Conservation (phyloP, 2,113 vertebrate species). For the Melanocharis versteri region DNA sequence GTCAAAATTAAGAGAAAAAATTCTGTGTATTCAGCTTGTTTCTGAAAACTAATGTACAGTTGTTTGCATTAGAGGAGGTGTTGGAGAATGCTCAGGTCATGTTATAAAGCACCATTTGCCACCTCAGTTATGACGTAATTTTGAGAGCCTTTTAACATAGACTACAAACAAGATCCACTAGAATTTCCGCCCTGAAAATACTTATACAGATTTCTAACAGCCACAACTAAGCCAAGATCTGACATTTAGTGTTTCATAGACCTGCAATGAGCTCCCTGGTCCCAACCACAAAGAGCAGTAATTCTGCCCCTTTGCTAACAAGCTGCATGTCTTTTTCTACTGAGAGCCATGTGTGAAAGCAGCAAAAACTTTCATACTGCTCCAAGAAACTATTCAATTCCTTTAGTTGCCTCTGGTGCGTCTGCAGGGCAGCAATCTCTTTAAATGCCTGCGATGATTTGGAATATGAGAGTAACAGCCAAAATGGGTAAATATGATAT, state of each 20-base stretch:
- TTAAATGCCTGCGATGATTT: neutral
- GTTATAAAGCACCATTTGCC: neutral
- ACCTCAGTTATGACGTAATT: neutral
- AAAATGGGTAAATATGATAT: slow-evolving; percentile 10
- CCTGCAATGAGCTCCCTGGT: neutral
- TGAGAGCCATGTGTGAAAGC: neutral
- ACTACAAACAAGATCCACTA: neutral
- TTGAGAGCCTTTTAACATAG: neutral
- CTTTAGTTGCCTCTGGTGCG: neutral
- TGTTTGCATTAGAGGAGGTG: neutral
- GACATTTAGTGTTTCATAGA: slow-evolving; percentile 47
- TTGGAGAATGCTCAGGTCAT: neutral
- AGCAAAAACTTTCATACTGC: neutral
- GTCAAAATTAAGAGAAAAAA: neutral
- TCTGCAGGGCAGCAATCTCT: neutral
- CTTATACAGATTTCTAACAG: slow-evolving; percentile 48
- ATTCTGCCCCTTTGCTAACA: neutral
- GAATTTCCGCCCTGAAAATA: slow-evolving; percentile 44
- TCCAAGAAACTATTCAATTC: neutral
- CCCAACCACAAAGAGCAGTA: neutral
- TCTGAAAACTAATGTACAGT: neutral
- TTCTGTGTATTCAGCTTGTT: neutral
- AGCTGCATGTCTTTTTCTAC: neutral
- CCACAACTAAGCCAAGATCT: slow-evolving; percentile 41
- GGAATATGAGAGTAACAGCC: neutral